Conservation (phyloP, 2,888 invertebrate genomes). For the Agrenia bidenticulata region DNA sequence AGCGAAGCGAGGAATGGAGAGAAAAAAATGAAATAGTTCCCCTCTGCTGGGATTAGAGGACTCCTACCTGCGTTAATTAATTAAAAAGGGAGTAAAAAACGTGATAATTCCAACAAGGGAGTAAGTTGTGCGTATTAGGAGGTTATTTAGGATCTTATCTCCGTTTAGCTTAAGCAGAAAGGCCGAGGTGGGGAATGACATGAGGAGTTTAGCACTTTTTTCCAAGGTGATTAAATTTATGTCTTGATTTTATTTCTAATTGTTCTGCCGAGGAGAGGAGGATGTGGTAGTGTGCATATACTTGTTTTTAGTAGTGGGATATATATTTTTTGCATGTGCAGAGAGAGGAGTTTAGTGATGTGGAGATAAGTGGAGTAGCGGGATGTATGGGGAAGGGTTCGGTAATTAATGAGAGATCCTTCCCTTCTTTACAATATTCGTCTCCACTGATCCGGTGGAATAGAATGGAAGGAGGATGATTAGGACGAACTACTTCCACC, state of each 20-base stretch:
- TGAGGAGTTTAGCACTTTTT: constrained; percentile 44
- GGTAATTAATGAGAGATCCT: no score
- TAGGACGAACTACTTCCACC: no score
- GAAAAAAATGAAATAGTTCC: constrained; percentile 9
- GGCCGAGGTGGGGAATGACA: constrained; percentile 40
- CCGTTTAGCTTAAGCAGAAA: no score
- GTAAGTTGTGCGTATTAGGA: no score
- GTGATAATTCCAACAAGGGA: background rate
- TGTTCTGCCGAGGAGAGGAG: constrained; percentile 23
- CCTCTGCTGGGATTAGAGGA: background rate
- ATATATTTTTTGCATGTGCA: background rate
- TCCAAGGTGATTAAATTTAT: constrained; percentile 48
- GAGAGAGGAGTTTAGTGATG: no score
- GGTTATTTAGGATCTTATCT: no score
- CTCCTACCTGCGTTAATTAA: constrained; percentile 16
- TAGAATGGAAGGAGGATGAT: no score
- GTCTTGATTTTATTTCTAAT: constrained; percentile 47
- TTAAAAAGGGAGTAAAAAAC: constrained; percentile 4
- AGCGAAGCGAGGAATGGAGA: no score
- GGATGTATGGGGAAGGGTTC: no score
- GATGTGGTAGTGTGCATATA: background rate
- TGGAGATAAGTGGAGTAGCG: no score
- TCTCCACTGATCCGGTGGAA: no score
- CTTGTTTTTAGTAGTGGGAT: background rate
- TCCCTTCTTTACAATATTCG: no score